Percentiles rank a stretch among this genome's conserved stretches.
Evolutionary conservation across 2,113 vertebrate species (phyloP).

Genomic region (Leptobrachium ailaonicum): DNA sequence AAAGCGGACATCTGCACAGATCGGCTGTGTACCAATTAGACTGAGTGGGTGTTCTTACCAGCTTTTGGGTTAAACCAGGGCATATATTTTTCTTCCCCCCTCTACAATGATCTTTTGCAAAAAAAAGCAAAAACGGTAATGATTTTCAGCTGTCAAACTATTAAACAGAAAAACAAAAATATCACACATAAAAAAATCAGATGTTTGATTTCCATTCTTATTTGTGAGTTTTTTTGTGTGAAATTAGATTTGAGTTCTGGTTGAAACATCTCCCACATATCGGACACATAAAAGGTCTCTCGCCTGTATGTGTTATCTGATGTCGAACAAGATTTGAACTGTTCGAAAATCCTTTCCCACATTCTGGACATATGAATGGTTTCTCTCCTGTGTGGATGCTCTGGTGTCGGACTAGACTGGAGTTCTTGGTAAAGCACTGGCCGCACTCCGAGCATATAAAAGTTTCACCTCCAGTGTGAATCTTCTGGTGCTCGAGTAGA

Average conservation of each 20-base stretch:
- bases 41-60: too few species aligned
- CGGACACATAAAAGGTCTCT: conserved; percentile 30
- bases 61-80: too few species aligned
- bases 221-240: conserved; percentile 48
- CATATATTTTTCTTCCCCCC: too few species aligned
- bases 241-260: conserved; percentile 40
- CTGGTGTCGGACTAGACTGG: conserved; percentile 40
- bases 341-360: conserved; percentile 44
- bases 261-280: conserved; percentile 50
- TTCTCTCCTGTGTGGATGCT: conserved; percentile 45
- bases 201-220: neutral
- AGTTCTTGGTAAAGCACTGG: conserved; percentile 47
- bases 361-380: conserved; percentile 44
- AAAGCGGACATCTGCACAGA: too few species aligned
- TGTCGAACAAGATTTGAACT: conserved; percentile 43
- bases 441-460: conserved; percentile 47
- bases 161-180: too few species aligned
- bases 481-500: conserved; percentile 51
- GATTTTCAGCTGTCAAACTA: too few species aligned
- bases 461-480: conserved; percentile 45
- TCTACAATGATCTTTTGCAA: too few species aligned
- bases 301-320: conserved; percentile 33
- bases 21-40: too few species aligned
- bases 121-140: too few species aligned
- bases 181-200: too few species aligned